phyloP scores from a whole-genome alignment of 2,888 invertebrate species.

The Caenorhabditis japonica region DNA sequence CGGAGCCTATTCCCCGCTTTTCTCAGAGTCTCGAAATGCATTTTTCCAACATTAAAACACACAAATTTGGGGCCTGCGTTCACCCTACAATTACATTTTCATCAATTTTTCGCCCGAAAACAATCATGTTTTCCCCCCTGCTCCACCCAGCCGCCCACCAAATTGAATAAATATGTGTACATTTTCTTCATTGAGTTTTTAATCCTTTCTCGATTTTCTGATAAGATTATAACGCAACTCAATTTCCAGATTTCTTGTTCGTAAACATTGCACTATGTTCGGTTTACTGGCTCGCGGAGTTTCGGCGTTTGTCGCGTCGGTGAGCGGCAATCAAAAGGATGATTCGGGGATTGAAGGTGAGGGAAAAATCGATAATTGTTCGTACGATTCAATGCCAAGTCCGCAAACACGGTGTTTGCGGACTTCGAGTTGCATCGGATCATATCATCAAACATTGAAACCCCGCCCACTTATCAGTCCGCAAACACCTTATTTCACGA shows the following conservation, averaged over 20 bases:
- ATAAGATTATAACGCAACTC: neutral
- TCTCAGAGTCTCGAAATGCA: too few relatives aligned
- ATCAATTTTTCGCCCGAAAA: constrained; percentile 17
- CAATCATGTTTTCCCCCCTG: constrained; percentile 22
- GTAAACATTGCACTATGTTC: constrained; percentile 47
- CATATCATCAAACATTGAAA: too few relatives aligned
- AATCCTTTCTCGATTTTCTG: neutral
- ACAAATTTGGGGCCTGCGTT: too few relatives aligned
- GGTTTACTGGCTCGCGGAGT: constrained; percentile 53
- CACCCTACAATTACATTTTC: too few relatives aligned
- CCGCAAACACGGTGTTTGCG: constrained; percentile 1
- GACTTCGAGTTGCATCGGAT: too few relatives aligned
- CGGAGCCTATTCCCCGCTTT: too few relatives aligned
- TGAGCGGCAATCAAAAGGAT: constrained; percentile 27
- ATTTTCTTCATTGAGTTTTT: neutral
- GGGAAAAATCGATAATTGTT: too few relatives aligned
- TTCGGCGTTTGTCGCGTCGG: constrained; percentile 59
- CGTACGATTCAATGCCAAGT: too few relatives aligned
- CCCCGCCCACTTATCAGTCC: too few relatives aligned
- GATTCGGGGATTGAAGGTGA: constrained; percentile 16
- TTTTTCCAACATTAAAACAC: too few relatives aligned
- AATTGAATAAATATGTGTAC: too few relatives aligned
- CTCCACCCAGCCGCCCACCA: constrained; percentile 8
- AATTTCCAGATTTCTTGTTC: neutral
- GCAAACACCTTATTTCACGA: neutral